Base-by-base conservation (phyloP, 1,140 invertebrate species). In the Maconellicoccus hirsutus region DNA sequence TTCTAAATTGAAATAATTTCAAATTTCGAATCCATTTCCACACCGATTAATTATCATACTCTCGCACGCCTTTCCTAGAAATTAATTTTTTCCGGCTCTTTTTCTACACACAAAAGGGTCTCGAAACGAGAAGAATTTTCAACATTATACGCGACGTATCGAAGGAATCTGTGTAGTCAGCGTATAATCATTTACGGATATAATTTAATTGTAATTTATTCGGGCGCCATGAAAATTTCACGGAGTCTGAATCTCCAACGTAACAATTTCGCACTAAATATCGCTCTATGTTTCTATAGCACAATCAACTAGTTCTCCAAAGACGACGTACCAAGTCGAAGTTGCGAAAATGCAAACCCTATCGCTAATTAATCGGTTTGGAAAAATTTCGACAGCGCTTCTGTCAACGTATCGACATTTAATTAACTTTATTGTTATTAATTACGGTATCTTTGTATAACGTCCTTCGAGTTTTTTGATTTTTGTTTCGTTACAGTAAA, bases 271-370 rank as follows among this genome's bases (percentile, higher is more conserved):
- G n/a, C 42, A 19, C 42, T 52, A 16, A 33, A 52, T 52, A 52
- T 52, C 42, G 42, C 4, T 16, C 2, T 14, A 6, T 2, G 42
- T 52, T 19, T 19, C 12, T 52, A 52, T 38, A 38, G 33, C 33
- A 7, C 33, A 38, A 7, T 52, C 42, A 14, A 19, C n/a, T 16
- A 19, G 12, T 52, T 52, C 42, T 52, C 16, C n/a, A n/a, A n/a
- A n/a, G n/a, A n/a, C n/a, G n/a, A n/a, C 29, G 29, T 12, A 33
- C 29, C 29, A 3, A 8, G 42, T 52, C n/a, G 42, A 3, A 8
- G 42, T 52, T 52, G 42, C 42, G 42, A 52, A 52, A 52, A 52
- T 52, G n/a, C n/a, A n/a, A n/a, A n/a, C n/a, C n/a, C n/a, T 52
- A 52, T 52, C 42, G 42, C 42, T 52, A 52, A 52, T 52, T 52